Base-by-base conservation (phyloP, 2,113 vertebrate species). In the Zapus hudsonius region DNA sequence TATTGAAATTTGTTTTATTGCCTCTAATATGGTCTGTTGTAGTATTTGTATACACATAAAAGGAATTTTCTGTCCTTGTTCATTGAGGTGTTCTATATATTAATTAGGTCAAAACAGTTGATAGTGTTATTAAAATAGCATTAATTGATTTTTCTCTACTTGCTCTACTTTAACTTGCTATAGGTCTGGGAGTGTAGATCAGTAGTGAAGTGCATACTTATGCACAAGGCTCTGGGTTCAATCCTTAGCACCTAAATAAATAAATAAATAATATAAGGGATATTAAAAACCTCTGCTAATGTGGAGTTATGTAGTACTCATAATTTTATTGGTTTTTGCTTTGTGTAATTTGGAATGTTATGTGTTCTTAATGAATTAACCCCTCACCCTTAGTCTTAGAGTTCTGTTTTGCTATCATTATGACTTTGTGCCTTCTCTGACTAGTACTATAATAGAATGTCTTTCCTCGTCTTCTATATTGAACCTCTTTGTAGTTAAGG, bases 401-500 rank as follows among this genome's bases (percentile, higher is more conserved):
- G n/a, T 29, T 83, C 31, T 82, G 38, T 22, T 64, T 89, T 85
- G n/a, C 76, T 74, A 47, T 44, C 81, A 67, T 42, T 57, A n/a
- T 67, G 75, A 59, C 29, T 36, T 12, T 75, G 38, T 76, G 52
- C 36, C 73, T 40, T 79, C 36, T 40, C 92, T 92, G 75, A 36
- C 55, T 82, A 81, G n/a, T 84, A 25, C n/a, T 69, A 57, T 16
- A 11, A 13, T 42, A 38, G 20, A 79, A 57, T 84, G 55, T 76
- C 25, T 92, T 91, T 91, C 27, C 55, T 89, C 70, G 67, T 67
- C 36, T 61, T 81, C 79, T 79, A 69, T 90, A 38, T 23, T 69
- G 31, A 87, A 52, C 36, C n/a, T 94, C 33, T 66, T 75, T 79
- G 7, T 66, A 72, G 86, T 92, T 95, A 89, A 91, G 84, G 17